Evolutionary conservation across 2,888 invertebrate species (phyloP), one percentile per base, ranked within the genome.

Genomic region (Coecobrya sp.): DNA sequence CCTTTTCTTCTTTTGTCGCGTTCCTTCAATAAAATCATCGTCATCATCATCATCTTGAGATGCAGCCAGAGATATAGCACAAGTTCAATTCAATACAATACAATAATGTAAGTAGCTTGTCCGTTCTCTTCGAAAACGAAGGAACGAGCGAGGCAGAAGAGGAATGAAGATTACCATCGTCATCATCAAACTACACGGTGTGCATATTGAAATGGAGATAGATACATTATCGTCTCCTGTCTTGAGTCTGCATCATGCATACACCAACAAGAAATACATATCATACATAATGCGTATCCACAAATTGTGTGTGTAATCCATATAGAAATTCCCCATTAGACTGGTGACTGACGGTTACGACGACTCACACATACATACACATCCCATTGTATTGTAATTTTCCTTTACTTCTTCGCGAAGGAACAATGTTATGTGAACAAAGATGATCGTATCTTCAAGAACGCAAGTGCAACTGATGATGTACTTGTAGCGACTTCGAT

Each of bases 341-440:
- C 5, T 22, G 19, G 16, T 65, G 85, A 27, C 52, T 91, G 91
- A 87, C 91, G 87, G 91, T 82, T 81, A 81, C 70, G 70, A 86
- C 84, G 65, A 30, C 62, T 82, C 2, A 2, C 3, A 36, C 36
- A 4, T 36, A 7, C 7, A 36, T 36, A n/a, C 7, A 27, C 73
- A 87, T 30, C 65, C 87, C 65, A 87, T 91, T 91, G 91, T 87
- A 91, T 91, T 91, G 42, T 87, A 91, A 91, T 91, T 91, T 91
- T n/a, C 0, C 10, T 81, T 91, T n/a, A 0, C 10, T 81, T 88
- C 27, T 16, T 59, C 42, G 16, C 2, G 0, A 30, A 27, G 30
- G 10, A 7, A 25, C 73, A 49, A 19, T 49, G 22, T 22, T 1
- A 0, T 5, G 11, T 36, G 10, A 10, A 30, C 13, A 10, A 25